A percentile compares a stretch with the other conserved stretches of the same genome.
phyloP scores from a whole-genome alignment of 2,888 invertebrate species.

The Ptilodon capucinus region DNA sequence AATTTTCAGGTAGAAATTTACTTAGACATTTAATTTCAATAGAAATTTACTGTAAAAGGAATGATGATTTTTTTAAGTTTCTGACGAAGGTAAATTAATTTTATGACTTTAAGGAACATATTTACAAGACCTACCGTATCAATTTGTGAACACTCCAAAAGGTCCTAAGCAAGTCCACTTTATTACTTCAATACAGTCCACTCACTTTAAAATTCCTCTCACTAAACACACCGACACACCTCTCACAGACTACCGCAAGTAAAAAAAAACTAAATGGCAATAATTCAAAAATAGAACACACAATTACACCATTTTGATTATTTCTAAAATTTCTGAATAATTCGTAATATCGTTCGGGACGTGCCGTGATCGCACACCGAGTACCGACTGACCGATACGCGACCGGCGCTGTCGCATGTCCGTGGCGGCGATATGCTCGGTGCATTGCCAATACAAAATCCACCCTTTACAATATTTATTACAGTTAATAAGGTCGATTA shows the following conservation, averaged over 20 bases:
- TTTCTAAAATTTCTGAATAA: too few relatives aligned
- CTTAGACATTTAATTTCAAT: too few relatives aligned
- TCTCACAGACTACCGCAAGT: not conserved
- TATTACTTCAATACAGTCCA: not conserved
- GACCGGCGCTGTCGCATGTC: constrained; percentile 6
- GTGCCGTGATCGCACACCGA: constrained; percentile 40
- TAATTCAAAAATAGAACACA: not conserved
- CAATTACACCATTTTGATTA: constrained; percentile 9
- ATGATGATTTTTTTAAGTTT: too few relatives aligned
- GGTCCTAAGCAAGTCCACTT: not conserved
- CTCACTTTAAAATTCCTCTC: too few relatives aligned
- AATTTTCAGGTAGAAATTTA: not conserved
- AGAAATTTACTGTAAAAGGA: too few relatives aligned
- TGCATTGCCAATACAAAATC: constrained; percentile 44
- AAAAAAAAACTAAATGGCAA: not conserved
- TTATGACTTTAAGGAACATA: too few relatives aligned
- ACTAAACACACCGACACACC: not conserved
- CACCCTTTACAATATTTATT: constrained; percentile 38
- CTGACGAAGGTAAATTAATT: too few relatives aligned
- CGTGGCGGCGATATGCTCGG: constrained; percentile 43
- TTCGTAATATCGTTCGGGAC: constrained; percentile 30
- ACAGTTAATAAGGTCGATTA: constrained; percentile 17
- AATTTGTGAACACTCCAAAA: not conserved
- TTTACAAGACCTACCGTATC: not conserved
- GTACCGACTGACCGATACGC: constrained; percentile 22